A percentile compares a stretch with the other conserved stretches of the same genome.
Conservation (phyloP, 2,797 vertebrate genomes). For the Helostoma temminkii region DNA sequence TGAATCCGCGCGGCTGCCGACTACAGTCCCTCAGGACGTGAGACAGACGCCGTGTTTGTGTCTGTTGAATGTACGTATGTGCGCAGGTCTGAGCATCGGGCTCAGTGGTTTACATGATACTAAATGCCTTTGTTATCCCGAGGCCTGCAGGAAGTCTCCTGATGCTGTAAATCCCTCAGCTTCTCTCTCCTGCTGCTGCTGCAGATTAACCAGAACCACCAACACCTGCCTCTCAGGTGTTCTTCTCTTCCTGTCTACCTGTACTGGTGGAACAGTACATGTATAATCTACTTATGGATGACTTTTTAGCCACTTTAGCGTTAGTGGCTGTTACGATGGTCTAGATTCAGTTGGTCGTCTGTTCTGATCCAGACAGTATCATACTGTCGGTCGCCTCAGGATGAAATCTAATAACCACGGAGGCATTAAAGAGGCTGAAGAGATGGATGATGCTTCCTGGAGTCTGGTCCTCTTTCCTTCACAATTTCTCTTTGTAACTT, state of each 20-base stretch:
- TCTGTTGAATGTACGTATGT: neutral
- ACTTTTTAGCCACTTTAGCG: too few species aligned
- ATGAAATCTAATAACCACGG: too few species aligned
- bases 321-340: too few species aligned
- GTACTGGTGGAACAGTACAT: too few species aligned
- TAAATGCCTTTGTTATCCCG: slow-evolving; percentile 6
- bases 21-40: slow-evolving; percentile 18
- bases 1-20: slow-evolving; percentile 4
- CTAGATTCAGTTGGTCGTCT: too few species aligned
- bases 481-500: too few species aligned
- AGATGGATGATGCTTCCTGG: too few species aligned
- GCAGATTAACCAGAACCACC: slow-evolving; percentile 8
- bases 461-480: too few species aligned
- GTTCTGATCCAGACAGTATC: too few species aligned
- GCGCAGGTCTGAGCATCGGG: slow-evolving; percentile 19
- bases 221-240: neutral
- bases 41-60: neutral
- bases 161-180: slow-evolving; percentile 6
- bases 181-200: slow-evolving; percentile 5
- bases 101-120: slow-evolving; percentile 20
- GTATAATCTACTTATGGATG: too few species aligned
- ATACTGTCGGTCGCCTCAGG: too few species aligned
- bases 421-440: too few species aligned
- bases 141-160: slow-evolving; percentile 32
- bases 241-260: neutral